Evolutionary conservation across 2,888 invertebrate genomes (phyloP).

Genomic region (Steromphala cineraria): DNA sequence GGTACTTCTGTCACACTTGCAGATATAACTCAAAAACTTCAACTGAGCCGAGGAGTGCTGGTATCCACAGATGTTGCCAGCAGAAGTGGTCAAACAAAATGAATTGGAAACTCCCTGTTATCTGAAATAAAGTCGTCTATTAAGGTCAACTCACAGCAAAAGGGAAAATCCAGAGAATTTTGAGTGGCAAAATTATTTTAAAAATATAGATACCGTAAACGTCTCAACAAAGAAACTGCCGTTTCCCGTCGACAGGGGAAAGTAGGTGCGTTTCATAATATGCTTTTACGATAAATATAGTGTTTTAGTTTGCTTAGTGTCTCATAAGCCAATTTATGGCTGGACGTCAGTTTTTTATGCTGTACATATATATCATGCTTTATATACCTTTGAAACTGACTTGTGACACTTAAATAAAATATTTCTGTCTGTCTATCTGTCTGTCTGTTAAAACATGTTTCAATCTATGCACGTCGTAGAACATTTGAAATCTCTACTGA

Average conservation of each 20-base stretch:
- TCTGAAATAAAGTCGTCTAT: constrained; percentile 14
- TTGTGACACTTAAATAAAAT: too few species aligned
- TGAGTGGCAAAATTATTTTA: constrained; percentile 11
- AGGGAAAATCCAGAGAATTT: constrained; percentile 2
- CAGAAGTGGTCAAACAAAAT: constrained; percentile 3
- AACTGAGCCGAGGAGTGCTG: background rate
- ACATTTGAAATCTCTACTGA: background rate
- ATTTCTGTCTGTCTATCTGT: too few species aligned
- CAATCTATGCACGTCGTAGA: background rate
- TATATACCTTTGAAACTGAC: too few species aligned
- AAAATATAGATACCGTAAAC: constrained; percentile 25
- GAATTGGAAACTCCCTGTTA: background rate
- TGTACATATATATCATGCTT: too few species aligned
- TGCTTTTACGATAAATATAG: too few species aligned
- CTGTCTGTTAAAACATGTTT: background rate
- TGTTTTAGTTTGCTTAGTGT: too few species aligned
- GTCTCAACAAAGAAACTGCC: constrained; percentile 18
- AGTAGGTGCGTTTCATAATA: background rate
- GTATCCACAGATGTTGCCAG: constrained; percentile 13
- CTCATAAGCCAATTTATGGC: too few species aligned
- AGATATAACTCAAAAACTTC: constrained; percentile 9
- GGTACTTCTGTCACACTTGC: background rate
- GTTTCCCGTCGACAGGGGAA: background rate
- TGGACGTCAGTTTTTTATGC: too few species aligned
- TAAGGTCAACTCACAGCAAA: background rate